These are phyloP conservation scores for Polyergus mexicanus DNA, from an alignment of 1,140 invertebrate species.

Conservation along the genomic window DNA sequence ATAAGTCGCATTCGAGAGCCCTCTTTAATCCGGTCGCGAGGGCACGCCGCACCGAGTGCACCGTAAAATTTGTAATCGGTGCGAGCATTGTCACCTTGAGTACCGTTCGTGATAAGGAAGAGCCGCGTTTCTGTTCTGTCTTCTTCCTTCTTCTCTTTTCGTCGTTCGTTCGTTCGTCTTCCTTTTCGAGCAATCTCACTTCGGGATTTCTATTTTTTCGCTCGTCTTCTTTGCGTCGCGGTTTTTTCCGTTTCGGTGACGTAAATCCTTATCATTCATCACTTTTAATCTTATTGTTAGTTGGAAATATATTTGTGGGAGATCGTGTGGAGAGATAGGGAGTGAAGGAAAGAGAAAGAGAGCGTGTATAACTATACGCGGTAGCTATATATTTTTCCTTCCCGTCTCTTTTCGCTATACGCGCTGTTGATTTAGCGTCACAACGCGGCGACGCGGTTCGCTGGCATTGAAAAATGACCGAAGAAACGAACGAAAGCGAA, in stretches of 20 bases:
- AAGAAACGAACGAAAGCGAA: constrained; percentile 57
- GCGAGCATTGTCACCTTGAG: constrained; percentile 65
- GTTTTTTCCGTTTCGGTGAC: constrained; percentile 45
- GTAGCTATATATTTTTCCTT: constrained; percentile 28
- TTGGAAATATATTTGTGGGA: constrained; percentile 61
- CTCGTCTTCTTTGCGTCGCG: background rate
- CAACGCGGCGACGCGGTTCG: constrained; percentile 30
- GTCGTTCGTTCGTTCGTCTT: background rate
- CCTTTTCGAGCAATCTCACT: background rate
- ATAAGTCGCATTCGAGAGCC: constrained; percentile 60
- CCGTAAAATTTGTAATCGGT: constrained; percentile 67
- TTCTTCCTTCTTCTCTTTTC: background rate
- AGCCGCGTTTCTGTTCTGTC: background rate
- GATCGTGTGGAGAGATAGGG: background rate
- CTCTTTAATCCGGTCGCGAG: constrained; percentile 56
- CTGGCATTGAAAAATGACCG: constrained; percentile 53
- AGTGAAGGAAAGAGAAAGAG: no score
- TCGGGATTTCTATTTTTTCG: constrained; percentile 21
- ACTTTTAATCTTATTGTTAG: constrained; percentile 56
- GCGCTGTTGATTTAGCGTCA: constrained; percentile 57
- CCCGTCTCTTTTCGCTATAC: background rate
- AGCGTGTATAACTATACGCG: constrained; percentile 1
- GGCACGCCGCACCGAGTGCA: constrained; percentile 39
- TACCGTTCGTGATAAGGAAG: constrained; percentile 28
- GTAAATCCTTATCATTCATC: constrained; percentile 59